phyloP scores from a whole-genome alignment of 2,797 vertebrate genomes.

The Rhinichthys osculus region DNA sequence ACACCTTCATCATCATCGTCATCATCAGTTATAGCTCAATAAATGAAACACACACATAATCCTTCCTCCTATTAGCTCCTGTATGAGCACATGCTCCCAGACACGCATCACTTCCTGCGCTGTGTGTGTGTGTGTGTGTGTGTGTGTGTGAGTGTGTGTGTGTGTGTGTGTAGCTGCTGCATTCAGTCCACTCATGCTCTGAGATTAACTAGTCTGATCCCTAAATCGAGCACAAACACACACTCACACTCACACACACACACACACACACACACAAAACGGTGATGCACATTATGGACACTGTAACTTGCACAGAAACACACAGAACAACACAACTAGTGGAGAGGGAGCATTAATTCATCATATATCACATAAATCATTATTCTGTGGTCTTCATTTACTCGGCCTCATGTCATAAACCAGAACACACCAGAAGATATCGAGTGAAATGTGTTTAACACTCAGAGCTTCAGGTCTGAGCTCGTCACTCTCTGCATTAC shows the following conservation, averaged over 20 bases:
- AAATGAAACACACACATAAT: conserved; percentile 5
- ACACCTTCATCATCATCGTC: not conserved
- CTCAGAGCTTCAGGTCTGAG: not conserved
- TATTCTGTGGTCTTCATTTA: too few species aligned
- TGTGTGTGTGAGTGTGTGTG: conserved; percentile 22
- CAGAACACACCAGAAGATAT: not conserved
- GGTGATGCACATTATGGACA: not conserved
- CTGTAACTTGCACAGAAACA: not conserved
- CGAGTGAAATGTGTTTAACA: not conserved
- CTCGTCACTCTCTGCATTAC: not conserved
- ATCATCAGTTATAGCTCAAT: not conserved
- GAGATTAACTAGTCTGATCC: conserved; percentile 51
- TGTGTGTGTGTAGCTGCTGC: conserved; percentile 27
- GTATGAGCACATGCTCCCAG: conserved; percentile 11
- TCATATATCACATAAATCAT: too few species aligned
- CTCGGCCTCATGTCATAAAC: too few species aligned
- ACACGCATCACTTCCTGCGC: not conserved
- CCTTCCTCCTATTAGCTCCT: not conserved
- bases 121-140: conserved; percentile 6
- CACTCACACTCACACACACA: too few species aligned
- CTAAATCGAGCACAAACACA: not conserved
- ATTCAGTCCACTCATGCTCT: conserved; percentile 40
- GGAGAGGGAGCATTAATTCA: too few species aligned
- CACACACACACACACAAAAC: not conserved
- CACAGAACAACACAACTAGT: too few species aligned